Evolutionary conservation across 2,113 vertebrate genomes (phyloP), one percentile per base, ranked within the genome.

Genomic region (Aythya baeri): DNA sequence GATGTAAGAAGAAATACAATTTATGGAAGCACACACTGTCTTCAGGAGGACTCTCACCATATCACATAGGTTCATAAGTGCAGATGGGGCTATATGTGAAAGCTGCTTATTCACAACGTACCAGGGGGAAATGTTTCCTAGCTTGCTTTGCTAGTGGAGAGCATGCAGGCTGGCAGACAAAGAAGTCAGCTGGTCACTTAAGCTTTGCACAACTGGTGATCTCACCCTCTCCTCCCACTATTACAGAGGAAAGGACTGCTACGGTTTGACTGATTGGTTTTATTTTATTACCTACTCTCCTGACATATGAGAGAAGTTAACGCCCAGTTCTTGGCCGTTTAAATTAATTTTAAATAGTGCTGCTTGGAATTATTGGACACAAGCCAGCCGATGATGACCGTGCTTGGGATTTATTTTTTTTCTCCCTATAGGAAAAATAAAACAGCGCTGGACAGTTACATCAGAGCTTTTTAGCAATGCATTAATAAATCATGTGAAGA

Each of bases 401-500:
- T 27, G 44, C 31, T 70, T 86, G 61, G 50, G 76, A 55, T 93
- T 82, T 91, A 55, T 93, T 82, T 91, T 93, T 71, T 71, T 78
- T 86, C 66, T 89, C 66, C 62, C 66, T 66, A 1, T 65, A 78
- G 58, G 32, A 49, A 86, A 77, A 80, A 44, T 41, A 61, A 91
- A 79, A 71, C 5, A 31, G 38, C 9, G 1, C 86, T 90, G 62
- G 55, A 57, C 49, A 27, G 31, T 92, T 96, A 76, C 62, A 79
- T 90, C 70, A 94, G 85, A 1, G 70, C 80, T 76, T 91, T 94
- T 95, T 88, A 96, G 76, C 66, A 86, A 65, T 32, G 29, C 89
- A 97, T 95, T 94, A 96, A 96, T 96, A 95, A 97, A 76, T 91
- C 80, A 82, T 78, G 68, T 55, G 54, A 70, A 77, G 36, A 84